Evolutionary conservation across 2,113 vertebrate genomes (phyloP), one percentile per base, ranked within the genome.

Genomic region (Rhynchomys soricoides): DNA sequence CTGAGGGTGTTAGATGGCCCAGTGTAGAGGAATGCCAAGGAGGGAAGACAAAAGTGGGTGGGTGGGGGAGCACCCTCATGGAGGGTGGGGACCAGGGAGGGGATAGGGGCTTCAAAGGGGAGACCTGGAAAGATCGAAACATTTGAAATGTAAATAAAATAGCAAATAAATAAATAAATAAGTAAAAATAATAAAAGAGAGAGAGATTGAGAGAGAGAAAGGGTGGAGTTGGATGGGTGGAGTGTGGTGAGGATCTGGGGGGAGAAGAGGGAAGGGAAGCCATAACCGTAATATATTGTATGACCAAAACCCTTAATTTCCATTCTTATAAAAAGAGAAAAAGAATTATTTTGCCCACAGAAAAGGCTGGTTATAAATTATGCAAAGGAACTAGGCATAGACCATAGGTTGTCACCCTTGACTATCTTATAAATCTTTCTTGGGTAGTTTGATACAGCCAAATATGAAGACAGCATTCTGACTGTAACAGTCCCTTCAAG

Each of bases 401-500:
- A 16, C 1, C 1, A 34, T 15, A 0, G 15, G n/a, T 15, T 92
- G 4, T 77, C 1, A 43, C 8, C 66, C 13, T 1, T 1, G 78
- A 7, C 48, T 21, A 2, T 17, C 68, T 91, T 89, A 55, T 71
- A 31, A 52, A 77, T 95, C 52, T 86, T 74, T n/a, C 62, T 43
- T 93, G 86, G 89, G 7, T 15, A 75, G 24, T 29, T 66, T 21
- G 11, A 68, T 34, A 89, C 75, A 96, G 37, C 73, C 81, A 78
- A 43, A 40, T 21, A 19, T 37, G 16, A 85, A 86, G 29, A 29
- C 52, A 82, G 45, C 86, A 73, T 87, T 87, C 34, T 74, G 50
- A 87, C 37, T 34, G 43, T 75, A 85, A 62, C 19, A 70, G 55
- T 71, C 1, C 0, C 74, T 92, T 88, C 57, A 91, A 52, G 48